Conservation (phyloP, 2,113 vertebrate genomes). For the Macrotus californicus region DNA sequence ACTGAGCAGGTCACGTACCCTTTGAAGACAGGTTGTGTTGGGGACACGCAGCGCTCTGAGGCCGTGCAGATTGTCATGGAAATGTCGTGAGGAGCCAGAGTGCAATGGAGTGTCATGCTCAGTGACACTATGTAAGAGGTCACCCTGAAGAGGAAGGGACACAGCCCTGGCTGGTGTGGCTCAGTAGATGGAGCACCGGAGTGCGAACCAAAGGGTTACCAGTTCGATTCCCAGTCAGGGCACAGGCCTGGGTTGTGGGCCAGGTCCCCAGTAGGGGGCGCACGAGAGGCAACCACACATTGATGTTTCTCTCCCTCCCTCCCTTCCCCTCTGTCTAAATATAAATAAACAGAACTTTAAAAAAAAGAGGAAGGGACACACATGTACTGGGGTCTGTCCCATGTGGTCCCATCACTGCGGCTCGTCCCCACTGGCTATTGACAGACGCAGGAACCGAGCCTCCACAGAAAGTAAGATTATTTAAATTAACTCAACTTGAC, state of each 20-base stretch:
- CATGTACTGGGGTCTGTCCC: background rate
- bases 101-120: accelerated
- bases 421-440: background rate
- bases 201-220: no score
- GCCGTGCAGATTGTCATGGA: accelerated
- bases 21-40: background rate
- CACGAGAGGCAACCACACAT: no score
- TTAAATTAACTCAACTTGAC: background rate
- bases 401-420: accelerated
- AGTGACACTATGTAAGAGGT: accelerated
- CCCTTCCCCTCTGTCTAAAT: no score
- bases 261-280: no score
- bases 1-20: accelerated
- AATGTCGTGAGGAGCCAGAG: background rate
- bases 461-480: background rate
- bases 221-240: no score
- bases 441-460: background rate
- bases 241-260: no score
- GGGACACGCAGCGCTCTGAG: accelerated
- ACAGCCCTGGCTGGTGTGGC: no score
- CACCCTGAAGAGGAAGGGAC: background rate
- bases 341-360: no score
- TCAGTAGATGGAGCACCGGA: no score
- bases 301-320: no score
- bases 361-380: background rate